Conservation (phyloP, 2,797 vertebrate species). For the Schizopygopsis malacanthus region DNA sequence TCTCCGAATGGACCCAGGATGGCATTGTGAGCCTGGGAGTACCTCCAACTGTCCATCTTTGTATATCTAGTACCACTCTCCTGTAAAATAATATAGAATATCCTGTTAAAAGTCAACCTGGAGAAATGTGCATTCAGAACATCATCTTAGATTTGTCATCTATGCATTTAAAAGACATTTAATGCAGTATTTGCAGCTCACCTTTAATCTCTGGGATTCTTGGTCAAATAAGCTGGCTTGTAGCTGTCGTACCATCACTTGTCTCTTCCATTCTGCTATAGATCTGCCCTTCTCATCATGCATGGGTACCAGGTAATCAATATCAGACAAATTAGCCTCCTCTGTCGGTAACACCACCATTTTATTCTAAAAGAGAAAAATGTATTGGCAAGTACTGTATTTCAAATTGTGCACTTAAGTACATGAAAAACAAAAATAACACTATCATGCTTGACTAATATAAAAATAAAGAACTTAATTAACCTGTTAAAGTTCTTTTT, state of each 20-base stretch:
- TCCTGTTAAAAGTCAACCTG: neutral
- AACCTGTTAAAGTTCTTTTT: neutral
- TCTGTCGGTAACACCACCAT: slow-evolving; percentile 81
- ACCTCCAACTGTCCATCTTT: slow-evolving; percentile 84
- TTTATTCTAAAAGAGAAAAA: slow-evolving; percentile 70
- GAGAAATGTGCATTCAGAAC: neutral
- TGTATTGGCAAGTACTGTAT: neutral
- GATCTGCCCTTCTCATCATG: slow-evolving; percentile 86
- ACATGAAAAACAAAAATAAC: neutral
- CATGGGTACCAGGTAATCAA: slow-evolving; percentile 91
- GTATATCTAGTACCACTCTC: slow-evolving; percentile 71
- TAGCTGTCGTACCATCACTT: slow-evolving; percentile 94
- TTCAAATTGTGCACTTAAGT: neutral
- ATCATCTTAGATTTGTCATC: neutral
- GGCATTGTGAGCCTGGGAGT: slow-evolving; percentile 88
- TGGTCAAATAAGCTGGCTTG: slow-evolving; percentile 84
- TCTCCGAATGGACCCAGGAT: slow-evolving; percentile 95
- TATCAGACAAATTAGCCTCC: slow-evolving; percentile 83
- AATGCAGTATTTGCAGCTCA: slow-evolving; percentile 49
- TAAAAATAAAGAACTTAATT: slow-evolving; percentile 5
- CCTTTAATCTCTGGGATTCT: slow-evolving; percentile 81
- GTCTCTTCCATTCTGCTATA: slow-evolving; percentile 97
- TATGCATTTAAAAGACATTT: neutral
- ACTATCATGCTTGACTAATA: neutral
- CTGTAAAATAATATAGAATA: slow-evolving; percentile 62